Evolutionary conservation across 1,140 invertebrate species (phyloP).

Genomic region (Antheraea mylitta): DNA sequence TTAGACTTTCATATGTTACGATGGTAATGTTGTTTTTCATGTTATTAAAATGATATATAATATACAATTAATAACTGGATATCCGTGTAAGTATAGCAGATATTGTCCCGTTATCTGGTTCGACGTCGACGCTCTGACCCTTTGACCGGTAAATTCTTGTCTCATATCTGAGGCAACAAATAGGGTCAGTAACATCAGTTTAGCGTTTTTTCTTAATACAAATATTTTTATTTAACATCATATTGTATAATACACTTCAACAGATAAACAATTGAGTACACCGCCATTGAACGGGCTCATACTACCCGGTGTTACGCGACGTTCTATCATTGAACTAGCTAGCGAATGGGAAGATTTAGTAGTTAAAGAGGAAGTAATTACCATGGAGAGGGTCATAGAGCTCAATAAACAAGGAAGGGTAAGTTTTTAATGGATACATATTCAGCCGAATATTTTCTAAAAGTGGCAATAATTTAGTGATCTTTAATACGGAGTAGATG

Average conservation of each 20-base stretch:
- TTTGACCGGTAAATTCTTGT: constrained; percentile 63
- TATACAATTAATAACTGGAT: constrained; percentile 28
- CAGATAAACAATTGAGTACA: constrained; percentile 95
- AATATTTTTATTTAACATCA: not conserved
- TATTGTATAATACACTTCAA: constrained; percentile 19
- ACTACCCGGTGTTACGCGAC: constrained; percentile 95
- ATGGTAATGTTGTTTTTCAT: not conserved
- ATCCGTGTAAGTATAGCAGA: constrained; percentile 34
- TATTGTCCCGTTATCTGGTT: constrained; percentile 52
- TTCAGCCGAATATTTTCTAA: not conserved
- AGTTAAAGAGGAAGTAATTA: constrained; percentile 90
- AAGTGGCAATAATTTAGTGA: not conserved
- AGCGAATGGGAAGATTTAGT: constrained; percentile 93
- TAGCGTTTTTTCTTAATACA: constrained; percentile 29
- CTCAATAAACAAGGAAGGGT: constrained; percentile 91
- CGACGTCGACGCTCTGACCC: constrained; percentile 45
- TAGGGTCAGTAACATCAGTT: constrained; percentile 57
- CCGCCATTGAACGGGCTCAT: constrained; percentile 96
- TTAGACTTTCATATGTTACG: not conserved
- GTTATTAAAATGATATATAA: constrained; percentile 11
- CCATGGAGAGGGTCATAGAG: constrained; percentile 90
- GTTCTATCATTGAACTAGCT: constrained; percentile 91
- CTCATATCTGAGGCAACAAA: constrained; percentile 64
- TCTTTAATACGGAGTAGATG: too few species aligned
- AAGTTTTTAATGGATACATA: constrained; percentile 49